phyloP scores from a whole-genome alignment of 2,113 vertebrate genomes.

The Centrocercus urophasianus region DNA sequence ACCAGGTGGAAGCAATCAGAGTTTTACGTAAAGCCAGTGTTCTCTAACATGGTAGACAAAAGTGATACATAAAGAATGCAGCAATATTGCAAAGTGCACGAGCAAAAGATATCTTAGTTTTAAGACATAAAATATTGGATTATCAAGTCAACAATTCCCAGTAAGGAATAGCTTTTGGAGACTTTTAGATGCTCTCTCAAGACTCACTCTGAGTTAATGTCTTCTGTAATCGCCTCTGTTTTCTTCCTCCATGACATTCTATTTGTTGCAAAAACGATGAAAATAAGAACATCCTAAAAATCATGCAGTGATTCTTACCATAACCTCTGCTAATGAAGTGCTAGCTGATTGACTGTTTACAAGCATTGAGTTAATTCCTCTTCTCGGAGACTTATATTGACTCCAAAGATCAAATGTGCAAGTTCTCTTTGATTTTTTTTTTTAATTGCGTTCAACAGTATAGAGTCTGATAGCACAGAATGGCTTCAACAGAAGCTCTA shows the following conservation, averaged over 20 bases:
- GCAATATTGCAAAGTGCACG: not conserved
- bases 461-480: not conserved
- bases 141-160: not conserved
- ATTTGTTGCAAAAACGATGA: not conserved
- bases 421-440: slow-evolving; percentile 2
- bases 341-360: not conserved
- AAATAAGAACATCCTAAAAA: not conserved
- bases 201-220: not conserved
- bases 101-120: not conserved
- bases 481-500: not conserved
- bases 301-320: not conserved
- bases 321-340: not conserved
- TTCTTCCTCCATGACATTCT: not conserved
- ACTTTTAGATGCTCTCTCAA: not conserved
- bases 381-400: not conserved
- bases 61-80: not conserved
- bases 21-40: not conserved
- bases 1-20: not conserved
- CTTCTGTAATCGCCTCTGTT: not conserved
- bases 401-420: not conserved
- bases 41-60: not conserved
- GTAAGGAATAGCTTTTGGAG: not conserved
- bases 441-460: not conserved
- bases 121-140: not conserved
- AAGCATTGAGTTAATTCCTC: not conserved